Evolutionary conservation across 2,888 invertebrate genomes (phyloP), one percentile per base, ranked within the genome.

Genomic region (Phengaris alcon): DNA sequence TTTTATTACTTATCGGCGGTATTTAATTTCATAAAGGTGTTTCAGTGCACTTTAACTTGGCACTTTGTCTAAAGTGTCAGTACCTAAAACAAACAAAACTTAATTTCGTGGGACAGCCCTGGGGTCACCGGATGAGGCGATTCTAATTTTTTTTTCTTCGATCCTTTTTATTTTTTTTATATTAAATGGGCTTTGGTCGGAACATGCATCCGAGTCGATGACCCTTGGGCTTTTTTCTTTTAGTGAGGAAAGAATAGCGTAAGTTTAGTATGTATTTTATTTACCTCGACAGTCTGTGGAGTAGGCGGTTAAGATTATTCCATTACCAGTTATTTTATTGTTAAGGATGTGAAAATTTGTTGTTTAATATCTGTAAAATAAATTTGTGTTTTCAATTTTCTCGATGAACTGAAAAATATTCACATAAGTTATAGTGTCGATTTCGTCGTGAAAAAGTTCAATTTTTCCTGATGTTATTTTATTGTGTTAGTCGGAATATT

Each of bases 181-280:
- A 70, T 70, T 51, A 70, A 70, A 72, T 72, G 72, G 72, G 70
- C 51, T 72, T 72, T 35, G 72, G 52, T 72, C 72, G 72, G 72
- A 72, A 72, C 72, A 72, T 69, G 69, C 69, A 69, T 51, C 52
- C 72, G 72, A 72, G 72, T 72, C 72, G 72, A 54, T 72, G 72
- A 72, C 72, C 72, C 35, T 54, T 52, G 22, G 44, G 12, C 13
- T 51, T 72, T 72, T 72, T 70, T 51, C 44, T 70, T 51, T 70
- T 70, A 51, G 51, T 15, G 22, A 51, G 51, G 70, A 64, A 64
- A 70, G 70, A 70, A 70, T 70, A 70, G 70, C 70, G 48, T 15
- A 51, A 22, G 15, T 51, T 48, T 52, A 70, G 70, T 64, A 35
- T 64, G 64, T 22, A 51, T 64, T 52, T 51, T 72, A 72, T 51